Base-by-base conservation (phyloP, 2,797 vertebrate genomes). In the Labeo calbasu region DNA sequence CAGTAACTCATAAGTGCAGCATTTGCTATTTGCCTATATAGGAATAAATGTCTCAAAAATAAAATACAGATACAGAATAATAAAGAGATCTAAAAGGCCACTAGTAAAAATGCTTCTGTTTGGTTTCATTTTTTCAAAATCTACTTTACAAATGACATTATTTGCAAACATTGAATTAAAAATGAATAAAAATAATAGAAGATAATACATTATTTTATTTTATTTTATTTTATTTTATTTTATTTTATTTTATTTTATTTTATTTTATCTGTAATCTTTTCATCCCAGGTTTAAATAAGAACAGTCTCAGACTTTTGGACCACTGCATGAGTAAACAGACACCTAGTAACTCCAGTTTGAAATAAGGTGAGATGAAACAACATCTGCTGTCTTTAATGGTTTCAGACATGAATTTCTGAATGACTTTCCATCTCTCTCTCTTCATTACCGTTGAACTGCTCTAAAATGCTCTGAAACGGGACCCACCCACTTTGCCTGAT, bases 401-500 rank as follows among this genome's bases (percentile, higher is more conserved):
- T 61, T 28, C n/a, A 23, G 55, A 48, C 43, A 50, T 6, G 17
- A 63, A 21, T 63, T 65, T 76, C 15, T 66, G 10, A 66, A 40
- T 40, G 48, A 53, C 21, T 75, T 63, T 55, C 15, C 43, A 53
- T 57, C 7, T 17, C 17, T 40, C 36, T 68, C 40, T 73, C 69
- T 63, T 71, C 53, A 51, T 80, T 77, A 70, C 15, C 43, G 3
- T 66, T 77, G 51, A 40, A 12, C 57, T 21, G 5, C 11, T 75
- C 36, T 70, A 57, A 61, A 51, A 66, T 28, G 17, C 73, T 69
- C 12, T 70, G 46, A 51, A 46, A 25, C 40, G 0, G 46, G 65
- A 69, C 28, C 46, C 71, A 77, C 71, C 32, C 65, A 48, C 70
- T 72, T n/a, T n/a, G 2, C 14, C 77, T 77, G 85, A 86, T 71